Evolutionary conservation across 2,888 invertebrate genomes (phyloP), one percentile per base, ranked within the genome.

Genomic region (Dascillus cervinus): DNA sequence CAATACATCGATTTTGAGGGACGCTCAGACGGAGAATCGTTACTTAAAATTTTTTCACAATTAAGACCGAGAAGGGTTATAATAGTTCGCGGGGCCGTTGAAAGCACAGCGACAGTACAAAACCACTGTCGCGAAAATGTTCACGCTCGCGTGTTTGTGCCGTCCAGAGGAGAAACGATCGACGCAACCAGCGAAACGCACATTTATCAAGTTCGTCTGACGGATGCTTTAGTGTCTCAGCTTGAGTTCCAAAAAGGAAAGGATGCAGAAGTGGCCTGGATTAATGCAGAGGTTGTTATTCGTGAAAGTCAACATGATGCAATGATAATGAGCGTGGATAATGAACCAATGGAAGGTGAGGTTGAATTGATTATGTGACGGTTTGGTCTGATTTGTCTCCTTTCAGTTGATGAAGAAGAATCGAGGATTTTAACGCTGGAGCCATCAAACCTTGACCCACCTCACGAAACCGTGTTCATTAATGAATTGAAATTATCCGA

Each of bases 1-100:
- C 84, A 87, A 47, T 96, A 89, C 56, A 96, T 98, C 39, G 98
- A 98, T 66, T 88, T 98, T 59, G 97, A 99, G 59, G 98, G 98
- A 0, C 73, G 87, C 29, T 87, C 87, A 3, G 88, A 88, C 58
- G 87, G 88, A 0, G 87, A 87, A 60, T 86, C 86, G 0, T 60
- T 87, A 47, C 69, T 83, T 43, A 83, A 92, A 50, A 83, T 95
- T 26, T 68, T 95, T 3, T 74, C 82, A 13, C 82, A 81, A 49
- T 69, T 91, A 37, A 79, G 82, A 55, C 92, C 94, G 1, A 69
- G 88, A 26, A 77, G 90, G 32, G 70, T 94, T 26, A 79, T 92
- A 3, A 75, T 86, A 20, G 64, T 91, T 0, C 74, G 86, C 43
- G 91, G 90, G 2, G 69, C 74, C 1, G 63, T 70, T 8, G 79